Conservation (phyloP, 2,888 invertebrate genomes). For the Epinotia ramella region DNA sequence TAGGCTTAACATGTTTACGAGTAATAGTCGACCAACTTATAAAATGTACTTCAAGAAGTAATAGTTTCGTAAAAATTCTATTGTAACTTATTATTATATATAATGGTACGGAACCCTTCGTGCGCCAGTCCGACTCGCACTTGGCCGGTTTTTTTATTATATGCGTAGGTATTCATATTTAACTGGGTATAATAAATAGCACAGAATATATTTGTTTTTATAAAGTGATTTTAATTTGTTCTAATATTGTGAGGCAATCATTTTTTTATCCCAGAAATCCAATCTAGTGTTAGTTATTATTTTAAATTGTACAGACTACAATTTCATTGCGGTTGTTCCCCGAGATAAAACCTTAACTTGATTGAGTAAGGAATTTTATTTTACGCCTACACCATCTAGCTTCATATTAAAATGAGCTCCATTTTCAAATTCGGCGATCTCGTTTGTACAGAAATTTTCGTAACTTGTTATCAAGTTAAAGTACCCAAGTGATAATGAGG, state of each 20-base stretch:
- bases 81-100: too few species aligned
- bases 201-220: background rate
- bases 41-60: too few species aligned
- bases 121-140: too few species aligned
- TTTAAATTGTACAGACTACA: background rate
- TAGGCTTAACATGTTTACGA: too few species aligned
- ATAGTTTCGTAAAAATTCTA: too few species aligned
- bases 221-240: background rate
- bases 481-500: constrained; percentile 34
- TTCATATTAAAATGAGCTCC: background rate
- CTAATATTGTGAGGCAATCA: background rate
- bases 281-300: constrained; percentile 1
- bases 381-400: constrained; percentile 2
- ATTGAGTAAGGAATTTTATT: background rate
- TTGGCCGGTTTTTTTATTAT: too few species aligned
- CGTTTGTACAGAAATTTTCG: constrained; percentile 2
- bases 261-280: background rate
- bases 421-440: background rate
- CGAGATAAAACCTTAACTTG: background rate
- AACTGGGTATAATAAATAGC: too few species aligned
- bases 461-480: constrained; percentile 21
- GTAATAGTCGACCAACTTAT: too few species aligned
- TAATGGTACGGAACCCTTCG: too few species aligned
- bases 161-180: too few species aligned
- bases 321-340: constrained; percentile 4